Evolutionary conservation across 2,888 invertebrate species (phyloP).

Genomic region (Oxytorus armatus): DNA sequence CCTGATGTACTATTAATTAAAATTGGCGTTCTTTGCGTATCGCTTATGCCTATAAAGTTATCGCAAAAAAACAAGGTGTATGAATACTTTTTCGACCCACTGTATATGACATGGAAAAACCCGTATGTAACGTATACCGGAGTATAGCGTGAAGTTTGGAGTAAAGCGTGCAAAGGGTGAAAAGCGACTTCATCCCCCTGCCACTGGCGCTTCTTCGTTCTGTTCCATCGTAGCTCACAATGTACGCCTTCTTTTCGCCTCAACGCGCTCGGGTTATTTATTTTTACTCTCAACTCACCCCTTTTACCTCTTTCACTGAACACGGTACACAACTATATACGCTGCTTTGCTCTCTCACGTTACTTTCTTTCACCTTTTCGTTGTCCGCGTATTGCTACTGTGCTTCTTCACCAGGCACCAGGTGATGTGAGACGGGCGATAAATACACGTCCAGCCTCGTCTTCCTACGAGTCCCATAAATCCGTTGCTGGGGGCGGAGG

Average conservation of each 20-base stretch:
- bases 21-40: too few species aligned
- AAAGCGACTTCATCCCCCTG: constrained; percentile 54
- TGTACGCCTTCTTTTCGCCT: constrained; percentile 53
- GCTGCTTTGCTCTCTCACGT: not conserved
- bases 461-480: constrained; percentile 42
- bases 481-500: constrained; percentile 21
- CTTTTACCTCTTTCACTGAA: not conserved
- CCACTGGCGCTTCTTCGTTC: constrained; percentile 14
- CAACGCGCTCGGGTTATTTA: constrained; percentile 55
- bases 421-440: constrained; percentile 45
- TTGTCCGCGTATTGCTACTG: constrained; percentile 9
- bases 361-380: constrained; percentile 20
- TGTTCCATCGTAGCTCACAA: constrained; percentile 57
- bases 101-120: too few species aligned
- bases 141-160: not conserved
- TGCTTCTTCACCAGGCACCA: constrained; percentile 26
- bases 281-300: constrained; percentile 57
- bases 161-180: constrained; percentile 49
- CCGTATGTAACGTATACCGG: not conserved
- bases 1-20: too few species aligned
- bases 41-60: too few species aligned
- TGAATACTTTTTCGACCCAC: too few species aligned
- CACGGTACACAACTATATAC: constrained; percentile 10
- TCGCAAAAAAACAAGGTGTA: too few species aligned
- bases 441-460: constrained; percentile 41